Evolutionary conservation across 2,113 vertebrate species (phyloP).

Genomic region (Pachycephala philippinensis): DNA sequence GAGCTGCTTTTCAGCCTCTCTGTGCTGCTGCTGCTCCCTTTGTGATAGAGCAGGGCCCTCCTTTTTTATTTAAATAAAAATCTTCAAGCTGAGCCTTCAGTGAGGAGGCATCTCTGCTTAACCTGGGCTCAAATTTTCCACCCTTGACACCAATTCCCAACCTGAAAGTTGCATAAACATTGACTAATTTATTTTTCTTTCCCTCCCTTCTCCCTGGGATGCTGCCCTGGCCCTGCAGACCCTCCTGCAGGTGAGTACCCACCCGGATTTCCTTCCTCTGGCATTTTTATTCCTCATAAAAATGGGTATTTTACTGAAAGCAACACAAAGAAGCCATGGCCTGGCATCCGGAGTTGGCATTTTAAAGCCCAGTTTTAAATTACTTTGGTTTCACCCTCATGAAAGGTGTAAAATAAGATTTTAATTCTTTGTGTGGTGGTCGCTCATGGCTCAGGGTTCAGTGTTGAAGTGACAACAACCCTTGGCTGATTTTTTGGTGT

Average conservation of each 20-base stretch:
- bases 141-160: background rate
- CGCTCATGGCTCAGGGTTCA: background rate
- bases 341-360: background rate
- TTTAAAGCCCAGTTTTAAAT: background rate
- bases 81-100: background rate
- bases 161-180: background rate
- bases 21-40: background rate
- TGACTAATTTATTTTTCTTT: background rate
- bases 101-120: background rate
- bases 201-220: background rate
- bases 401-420: background rate
- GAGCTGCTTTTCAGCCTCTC: background rate
- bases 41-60: background rate
- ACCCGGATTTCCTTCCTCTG: background rate
- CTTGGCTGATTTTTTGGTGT: background rate
- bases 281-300: background rate
- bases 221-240: conserved; percentile 23
- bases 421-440: background rate
- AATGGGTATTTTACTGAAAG: background rate
- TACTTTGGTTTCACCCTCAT: background rate
- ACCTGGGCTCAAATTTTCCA: background rate
- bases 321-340: background rate
- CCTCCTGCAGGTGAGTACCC: conserved; percentile 59
- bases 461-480: background rate
- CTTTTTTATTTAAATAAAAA: background rate